Percentiles rank a stretch among this genome's conserved stretches.
Conservation (phyloP, 2,888 invertebrate genomes). For the Rosalia funebris region DNA sequence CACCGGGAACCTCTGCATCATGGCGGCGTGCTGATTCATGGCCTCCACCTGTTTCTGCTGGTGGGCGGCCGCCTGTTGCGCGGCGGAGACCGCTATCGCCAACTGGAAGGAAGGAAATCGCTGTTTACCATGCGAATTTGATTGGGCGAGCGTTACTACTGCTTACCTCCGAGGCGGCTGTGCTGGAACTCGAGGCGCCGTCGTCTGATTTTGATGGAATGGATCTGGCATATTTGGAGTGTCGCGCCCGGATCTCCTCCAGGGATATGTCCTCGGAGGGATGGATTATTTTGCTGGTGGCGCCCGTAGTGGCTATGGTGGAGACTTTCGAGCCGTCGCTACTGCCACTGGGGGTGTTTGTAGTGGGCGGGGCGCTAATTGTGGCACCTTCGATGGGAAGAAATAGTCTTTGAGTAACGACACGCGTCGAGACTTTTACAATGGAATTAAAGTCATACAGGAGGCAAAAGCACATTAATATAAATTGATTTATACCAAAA, state of each 20-base stretch:
- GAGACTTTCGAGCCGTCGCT: slow-evolving; percentile 57
- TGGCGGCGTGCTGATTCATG: slow-evolving; percentile 59
- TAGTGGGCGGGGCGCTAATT: slow-evolving; percentile 79
- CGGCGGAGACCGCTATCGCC: slow-evolving; percentile 65
- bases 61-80: slow-evolving; percentile 65
- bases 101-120: slow-evolving; percentile 51
- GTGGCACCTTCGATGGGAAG: slow-evolving; percentile 74
- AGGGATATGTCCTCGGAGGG: slow-evolving; percentile 93
- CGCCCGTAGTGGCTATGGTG: slow-evolving; percentile 81
- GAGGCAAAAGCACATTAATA: too few species aligned
- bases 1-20: slow-evolving; percentile 65
- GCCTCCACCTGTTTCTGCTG: slow-evolving; percentile 62
- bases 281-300: slow-evolving; percentile 90
- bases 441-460: too few species aligned
- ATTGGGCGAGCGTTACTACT: too few species aligned
- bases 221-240: slow-evolving; percentile 70
- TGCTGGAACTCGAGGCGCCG: slow-evolving; percentile 53
- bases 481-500: too few species aligned
- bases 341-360: slow-evolving; percentile 54
- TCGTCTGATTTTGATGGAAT: slow-evolving; percentile 55
- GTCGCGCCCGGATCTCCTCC: slow-evolving; percentile 82
- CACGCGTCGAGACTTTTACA: too few species aligned
- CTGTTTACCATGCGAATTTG: too few species aligned
- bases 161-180: slow-evolving; percentile 59
- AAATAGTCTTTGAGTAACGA: too few species aligned